Base-by-base conservation (phyloP, 2,888 invertebrate genomes). In the Limnephilus marmoratus region DNA sequence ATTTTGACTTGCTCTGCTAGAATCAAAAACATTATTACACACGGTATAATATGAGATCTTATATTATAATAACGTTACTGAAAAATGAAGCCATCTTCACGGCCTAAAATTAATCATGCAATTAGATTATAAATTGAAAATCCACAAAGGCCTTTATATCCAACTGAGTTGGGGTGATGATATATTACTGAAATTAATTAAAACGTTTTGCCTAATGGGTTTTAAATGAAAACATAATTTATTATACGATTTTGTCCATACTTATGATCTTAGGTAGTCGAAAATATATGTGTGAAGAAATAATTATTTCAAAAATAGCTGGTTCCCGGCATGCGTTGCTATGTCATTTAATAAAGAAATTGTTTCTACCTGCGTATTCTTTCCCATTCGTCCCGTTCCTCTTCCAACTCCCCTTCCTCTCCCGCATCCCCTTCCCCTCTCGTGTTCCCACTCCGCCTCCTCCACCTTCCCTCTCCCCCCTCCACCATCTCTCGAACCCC, bases 91-190 rank as follows among this genome's bases (percentile, higher is more conserved):
- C 83, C 18, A 83, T 37, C 83, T 37, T 31, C 15, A 34, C 7
- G 37, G 24, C 24, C 37, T 34, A 37, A 37, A 83, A 83, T 83
- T 83, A 37, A 83, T 83, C 37, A 37, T 83, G 18, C 11, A 83
- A 18, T 83, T 12, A 83, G 12, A 83, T 83, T 83, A 83, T 83
- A 37, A 83, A 83, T 37, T 24, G 68, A 68, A 53, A 68, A 68
- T 68, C 68, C 68, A n/a, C 68, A n/a, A 68, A 68, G 9, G 68
- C 68, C 24, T 24, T 24, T 9, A 7, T 9, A 2, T 68, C n/a
- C 2, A 68, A 68, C 68, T 9, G 24, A 68, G n/a, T 68, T n/a
- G n/a, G 68, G 68, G 24, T 68, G 24, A 68, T 68, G 24, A 68
- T n/a, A n/a, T n/a, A 68, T 68, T 68, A 68, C 24, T 4, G 24